Conservation (phyloP, 1,140 invertebrate species). For the Conopomorpha cramerella region DNA sequence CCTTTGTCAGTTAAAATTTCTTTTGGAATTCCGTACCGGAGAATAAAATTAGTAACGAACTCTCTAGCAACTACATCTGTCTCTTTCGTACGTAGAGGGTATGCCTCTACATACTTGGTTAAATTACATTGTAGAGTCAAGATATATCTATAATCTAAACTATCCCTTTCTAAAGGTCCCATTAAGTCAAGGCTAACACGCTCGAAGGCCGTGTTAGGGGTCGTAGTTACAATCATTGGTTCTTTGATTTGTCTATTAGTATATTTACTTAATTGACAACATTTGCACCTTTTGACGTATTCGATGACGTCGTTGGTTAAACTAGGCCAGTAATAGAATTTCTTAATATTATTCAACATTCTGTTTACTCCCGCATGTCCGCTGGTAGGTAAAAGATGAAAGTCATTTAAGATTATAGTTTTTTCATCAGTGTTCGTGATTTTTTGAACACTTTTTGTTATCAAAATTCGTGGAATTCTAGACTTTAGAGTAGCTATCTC, state of each 20-base stretch:
- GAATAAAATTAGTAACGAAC: constrained; percentile 16
- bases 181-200: constrained; percentile 9
- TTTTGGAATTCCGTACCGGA: constrained; percentile 11
- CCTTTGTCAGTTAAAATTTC: constrained; percentile 12
- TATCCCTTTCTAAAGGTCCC: constrained; percentile 7
- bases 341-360: constrained; percentile 16
- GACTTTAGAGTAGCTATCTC: not conserved
- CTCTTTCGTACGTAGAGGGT: constrained; percentile 11
- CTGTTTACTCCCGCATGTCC: constrained; percentile 15
- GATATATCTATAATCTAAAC: constrained; percentile 8
- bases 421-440: constrained; percentile 5
- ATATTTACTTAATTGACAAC: constrained; percentile 11
- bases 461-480: not conserved
- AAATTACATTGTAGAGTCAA: constrained; percentile 9
- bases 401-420: constrained; percentile 14
- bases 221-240: constrained; percentile 9
- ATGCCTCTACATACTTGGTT: constrained; percentile 11
- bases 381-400: constrained; percentile 13
- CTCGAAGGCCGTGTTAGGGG: constrained; percentile 5
- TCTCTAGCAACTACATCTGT: constrained; percentile 10
- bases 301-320: constrained; percentile 7
- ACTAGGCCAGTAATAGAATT: constrained; percentile 11
- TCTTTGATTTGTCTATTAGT: constrained; percentile 7
- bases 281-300: constrained; percentile 4
- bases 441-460: not conserved